Evolutionary conservation across 2,797 vertebrate genomes (phyloP).

Genomic region (Sparidentex hasta): DNA sequence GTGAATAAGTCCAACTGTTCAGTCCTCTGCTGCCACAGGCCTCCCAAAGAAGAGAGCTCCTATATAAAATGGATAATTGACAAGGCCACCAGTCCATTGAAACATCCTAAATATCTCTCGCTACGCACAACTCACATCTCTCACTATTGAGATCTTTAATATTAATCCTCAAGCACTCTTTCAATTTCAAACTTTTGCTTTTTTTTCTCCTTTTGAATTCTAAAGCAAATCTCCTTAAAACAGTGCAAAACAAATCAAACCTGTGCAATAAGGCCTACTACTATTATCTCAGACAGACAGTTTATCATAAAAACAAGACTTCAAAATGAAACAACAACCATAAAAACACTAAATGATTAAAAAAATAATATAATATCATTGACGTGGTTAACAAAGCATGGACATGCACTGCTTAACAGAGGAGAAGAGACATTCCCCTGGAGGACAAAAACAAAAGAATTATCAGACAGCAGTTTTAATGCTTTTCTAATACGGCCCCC

Average conservation of each 20-base stretch:
- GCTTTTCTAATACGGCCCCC: constrained; percentile 50
- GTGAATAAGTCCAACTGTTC: constrained; percentile 26
- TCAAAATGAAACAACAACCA: constrained; percentile 61
- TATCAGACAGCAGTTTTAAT: constrained; percentile 68
- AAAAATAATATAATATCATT: constrained; percentile 66
- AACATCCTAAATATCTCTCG: constrained; percentile 62
- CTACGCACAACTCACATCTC: constrained; percentile 41
- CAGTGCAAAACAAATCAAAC: constrained; percentile 88
- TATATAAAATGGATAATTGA: constrained; percentile 69
- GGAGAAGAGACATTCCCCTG: constrained; percentile 66
- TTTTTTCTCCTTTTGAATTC: constrained; percentile 44
- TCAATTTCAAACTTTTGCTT: constrained; percentile 56
- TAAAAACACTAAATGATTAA: constrained; percentile 69
- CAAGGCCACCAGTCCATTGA: constrained; percentile 84
- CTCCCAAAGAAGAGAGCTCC: constrained; percentile 55
- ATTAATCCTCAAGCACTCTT: constrained; percentile 57
- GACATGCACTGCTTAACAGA: constrained; percentile 67
- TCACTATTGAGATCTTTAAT: constrained; percentile 45
- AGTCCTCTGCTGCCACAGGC: constrained; percentile 44
- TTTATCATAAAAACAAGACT: constrained; percentile 66
- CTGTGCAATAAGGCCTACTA: constrained; percentile 85
- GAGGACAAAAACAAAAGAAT: constrained; percentile 75
- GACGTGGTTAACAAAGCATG: constrained; percentile 62
- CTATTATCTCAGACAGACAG: constrained; percentile 62
- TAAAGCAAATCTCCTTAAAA: constrained; percentile 77